Evolutionary conservation across 1,140 invertebrate genomes (phyloP), one percentile per base, ranked within the genome.

Genomic region (Lucilia sericata): DNA sequence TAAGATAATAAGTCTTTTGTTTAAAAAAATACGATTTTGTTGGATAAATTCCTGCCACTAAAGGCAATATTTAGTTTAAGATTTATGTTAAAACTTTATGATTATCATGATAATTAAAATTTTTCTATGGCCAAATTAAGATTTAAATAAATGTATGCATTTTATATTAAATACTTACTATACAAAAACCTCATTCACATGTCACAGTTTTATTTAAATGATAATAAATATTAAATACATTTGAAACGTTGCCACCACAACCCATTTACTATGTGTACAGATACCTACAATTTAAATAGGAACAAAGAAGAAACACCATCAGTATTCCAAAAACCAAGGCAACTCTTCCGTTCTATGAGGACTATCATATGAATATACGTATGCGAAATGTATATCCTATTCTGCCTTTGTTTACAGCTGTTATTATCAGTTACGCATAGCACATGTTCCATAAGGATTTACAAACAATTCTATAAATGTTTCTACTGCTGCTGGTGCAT

Each of bases 401-500:
- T 42, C 42, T 42, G 42, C 42, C 42, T 42, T 21, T 70, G 21
- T 70, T 21, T 70, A 25, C 65, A 21, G 19, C 65, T 70, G 65
- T 70, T 70, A 70, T 70, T 70, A 70, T 70, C 19, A 70, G 65
- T 70, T 70, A 21, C 65, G 65, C n/a, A 70, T 70, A 70, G 55
- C 65, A 70, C 65, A 21, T 70, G 65, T 70, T 25, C 65, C 65
- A 19, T 21, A 70, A 70, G 17, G 13, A 55, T 5, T 55, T 13
- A 55, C 51, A 55, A 17, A n/a, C 12, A 55, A 30, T 17, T 55
- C 17, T 55, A 55, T 55, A 55, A 55, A 55, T 17, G 12, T 55
- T n/a, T 12, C 51, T 55, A 55, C 51, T 42, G 42, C 42, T 42
- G 42, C 42, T 42, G 42, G 51, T 55, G 51, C 51, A 55, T 55